Evolutionary conservation across 1,140 invertebrate species (phyloP).

Genomic region (Drosophila kohkoa): DNA sequence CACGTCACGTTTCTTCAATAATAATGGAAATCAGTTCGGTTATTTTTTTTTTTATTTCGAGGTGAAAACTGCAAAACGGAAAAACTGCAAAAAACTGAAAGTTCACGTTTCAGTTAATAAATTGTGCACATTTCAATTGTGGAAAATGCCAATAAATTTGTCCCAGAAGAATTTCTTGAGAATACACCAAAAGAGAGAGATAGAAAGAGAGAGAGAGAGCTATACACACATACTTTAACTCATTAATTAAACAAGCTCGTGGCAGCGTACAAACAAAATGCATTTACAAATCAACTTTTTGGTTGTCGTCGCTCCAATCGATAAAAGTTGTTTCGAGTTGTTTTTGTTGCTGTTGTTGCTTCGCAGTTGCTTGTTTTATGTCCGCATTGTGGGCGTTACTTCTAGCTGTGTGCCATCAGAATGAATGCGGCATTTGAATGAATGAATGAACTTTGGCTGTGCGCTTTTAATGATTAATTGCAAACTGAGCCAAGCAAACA

Average conservation of each 20-base stretch:
- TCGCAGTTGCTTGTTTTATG: constrained; percentile 2
- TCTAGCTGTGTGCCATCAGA: constrained; percentile 3
- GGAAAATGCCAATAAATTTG: neutral
- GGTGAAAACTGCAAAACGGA: constrained; percentile 3
- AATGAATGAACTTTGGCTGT: constrained; percentile 35
- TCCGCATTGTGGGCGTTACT: constrained; percentile 43
- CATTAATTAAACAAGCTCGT: constrained; percentile 65
- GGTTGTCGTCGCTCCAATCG: constrained; percentile 52
- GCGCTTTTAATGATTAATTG: constrained; percentile 50
- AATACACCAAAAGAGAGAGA: neutral
- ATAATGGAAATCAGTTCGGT: constrained; percentile 16
- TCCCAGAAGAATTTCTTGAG: neutral
- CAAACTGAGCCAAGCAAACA: constrained; percentile 8
- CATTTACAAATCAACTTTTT: constrained; percentile 69
- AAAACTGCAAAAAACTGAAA: neutral
- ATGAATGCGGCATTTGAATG: constrained; percentile 13
- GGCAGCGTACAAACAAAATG: constrained; percentile 73
- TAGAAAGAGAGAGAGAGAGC: neutral
- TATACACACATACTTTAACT: constrained; percentile 28
- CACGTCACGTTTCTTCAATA: constrained; percentile 15
- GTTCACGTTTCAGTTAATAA: neutral
- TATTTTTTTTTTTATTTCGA: too few species aligned
- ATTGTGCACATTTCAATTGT: neutral
- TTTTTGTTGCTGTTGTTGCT: neutral
- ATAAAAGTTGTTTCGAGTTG: constrained; percentile 47